phyloP scores from a whole-genome alignment of 2,888 invertebrate species.

The Chrysolina americana region DNA sequence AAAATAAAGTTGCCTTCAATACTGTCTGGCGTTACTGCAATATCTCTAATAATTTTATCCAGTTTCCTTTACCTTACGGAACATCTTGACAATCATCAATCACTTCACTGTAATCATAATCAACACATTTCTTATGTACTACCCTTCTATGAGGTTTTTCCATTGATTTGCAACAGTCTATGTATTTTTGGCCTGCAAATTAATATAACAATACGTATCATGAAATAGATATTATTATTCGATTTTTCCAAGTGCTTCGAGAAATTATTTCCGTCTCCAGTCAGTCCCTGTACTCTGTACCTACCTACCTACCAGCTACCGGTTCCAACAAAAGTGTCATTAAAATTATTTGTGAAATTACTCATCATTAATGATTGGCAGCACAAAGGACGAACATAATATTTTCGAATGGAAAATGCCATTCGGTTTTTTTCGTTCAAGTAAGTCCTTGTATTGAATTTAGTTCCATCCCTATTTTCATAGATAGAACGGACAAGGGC shows the following conservation, averaged over 20 bases:
- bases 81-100: too few species aligned
- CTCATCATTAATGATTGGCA: constrained; percentile 64
- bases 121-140: too few species aligned
- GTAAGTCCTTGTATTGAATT: constrained; percentile 55
- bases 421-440: constrained; percentile 55
- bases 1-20: too few species aligned
- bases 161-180: too few species aligned
- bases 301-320: constrained; percentile 39
- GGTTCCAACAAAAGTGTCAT: constrained; percentile 50
- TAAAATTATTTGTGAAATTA: constrained; percentile 57
- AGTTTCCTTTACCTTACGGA: too few species aligned
- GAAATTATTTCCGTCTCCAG: not conserved
- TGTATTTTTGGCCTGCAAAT: too few species aligned
- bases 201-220: too few species aligned
- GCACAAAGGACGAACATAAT: constrained; percentile 64
- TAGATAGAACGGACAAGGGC: constrained; percentile 61
- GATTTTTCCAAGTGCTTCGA: not conserved
- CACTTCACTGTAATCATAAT: too few species aligned
- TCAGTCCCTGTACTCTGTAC: constrained; percentile 36
- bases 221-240: too few species aligned
- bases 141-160: too few species aligned
- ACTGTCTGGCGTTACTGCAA: too few species aligned
- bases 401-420: constrained; percentile 60
- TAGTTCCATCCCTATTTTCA: constrained; percentile 63
- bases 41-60: too few species aligned